phyloP scores from a whole-genome alignment of 2,888 invertebrate species.

The Barypeithes pellucidus region DNA sequence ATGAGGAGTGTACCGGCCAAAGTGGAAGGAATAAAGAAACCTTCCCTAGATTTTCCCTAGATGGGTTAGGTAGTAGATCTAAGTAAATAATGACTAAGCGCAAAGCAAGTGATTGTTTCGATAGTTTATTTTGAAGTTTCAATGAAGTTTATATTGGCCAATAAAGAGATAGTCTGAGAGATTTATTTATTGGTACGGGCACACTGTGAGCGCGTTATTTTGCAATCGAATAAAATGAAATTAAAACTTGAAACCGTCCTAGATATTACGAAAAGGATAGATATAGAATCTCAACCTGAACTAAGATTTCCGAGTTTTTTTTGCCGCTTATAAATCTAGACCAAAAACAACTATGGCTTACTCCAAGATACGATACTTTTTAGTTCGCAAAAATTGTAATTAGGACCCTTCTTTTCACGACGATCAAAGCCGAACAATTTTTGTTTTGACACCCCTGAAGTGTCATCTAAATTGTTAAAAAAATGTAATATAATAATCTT shows the following conservation, averaged over 20 bases:
- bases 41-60: slow-evolving; percentile 13
- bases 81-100: slow-evolving; percentile 31
- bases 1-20: background rate
- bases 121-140: slow-evolving; percentile 32
- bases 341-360: too few species aligned
- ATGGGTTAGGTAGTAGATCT: slow-evolving; percentile 31
- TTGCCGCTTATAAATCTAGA: too few species aligned
- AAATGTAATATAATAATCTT: too few species aligned
- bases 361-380: too few species aligned
- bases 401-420: too few species aligned
- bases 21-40: slow-evolving; percentile 1
- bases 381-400: too few species aligned
- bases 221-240: slow-evolving; percentile 39
- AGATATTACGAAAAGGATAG: slow-evolving; percentile 17
- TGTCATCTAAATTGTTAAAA: too few species aligned
- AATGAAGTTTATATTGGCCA: slow-evolving; percentile 39
- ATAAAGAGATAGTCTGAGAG: slow-evolving; percentile 31
- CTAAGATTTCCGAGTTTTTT: too few species aligned
- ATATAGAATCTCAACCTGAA: too few species aligned
- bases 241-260: slow-evolving; percentile 38
- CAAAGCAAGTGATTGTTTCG: slow-evolving; percentile 25
- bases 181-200: slow-evolving; percentile 32
- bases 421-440: too few species aligned
- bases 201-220: slow-evolving; percentile 28
- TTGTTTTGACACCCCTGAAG: too few species aligned